A percentile compares a stretch with the other conserved stretches of the same genome.
Conservation (phyloP, 2,797 vertebrate genomes). For the Arctocebus calabarensis region DNA sequence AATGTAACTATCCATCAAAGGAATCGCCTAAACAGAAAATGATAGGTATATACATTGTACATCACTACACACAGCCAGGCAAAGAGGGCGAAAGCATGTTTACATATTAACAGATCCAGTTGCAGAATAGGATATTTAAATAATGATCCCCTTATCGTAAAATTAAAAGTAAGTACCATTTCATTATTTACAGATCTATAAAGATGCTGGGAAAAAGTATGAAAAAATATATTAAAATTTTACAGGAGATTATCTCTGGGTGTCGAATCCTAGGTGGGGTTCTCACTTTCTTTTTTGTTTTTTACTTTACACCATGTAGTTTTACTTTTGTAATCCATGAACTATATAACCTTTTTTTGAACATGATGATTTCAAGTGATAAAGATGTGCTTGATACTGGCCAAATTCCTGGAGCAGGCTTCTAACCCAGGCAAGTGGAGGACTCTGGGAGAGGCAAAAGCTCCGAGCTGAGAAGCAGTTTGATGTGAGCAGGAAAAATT, state of each 20-base stretch:
- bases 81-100: not conserved
- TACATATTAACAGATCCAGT: not conserved
- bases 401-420: not conserved
- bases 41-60: not conserved
- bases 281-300: not conserved
- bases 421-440: not conserved
- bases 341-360: not conserved
- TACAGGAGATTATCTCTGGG: not conserved
- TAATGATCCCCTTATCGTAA: not conserved
- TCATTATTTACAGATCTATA: not conserved
- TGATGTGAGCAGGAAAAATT: not conserved
- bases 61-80: not conserved
- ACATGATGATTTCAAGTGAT: not conserved
- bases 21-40: not conserved
- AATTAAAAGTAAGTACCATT: not conserved
- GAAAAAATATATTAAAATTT: not conserved
- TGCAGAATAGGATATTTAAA: not conserved
- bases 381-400: not conserved
- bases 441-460: not conserved
- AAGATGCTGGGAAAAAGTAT: no score
- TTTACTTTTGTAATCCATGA: conserved; percentile 28
- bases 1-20: not conserved
- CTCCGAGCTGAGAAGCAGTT: not conserved
- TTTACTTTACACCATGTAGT: conserved; percentile 4
- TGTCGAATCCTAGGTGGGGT: not conserved